These are phyloP conservation scores for Forbesichthys agassizii DNA, from an alignment of 2,113 vertebrate species.

Conservation along the genomic window DNA sequence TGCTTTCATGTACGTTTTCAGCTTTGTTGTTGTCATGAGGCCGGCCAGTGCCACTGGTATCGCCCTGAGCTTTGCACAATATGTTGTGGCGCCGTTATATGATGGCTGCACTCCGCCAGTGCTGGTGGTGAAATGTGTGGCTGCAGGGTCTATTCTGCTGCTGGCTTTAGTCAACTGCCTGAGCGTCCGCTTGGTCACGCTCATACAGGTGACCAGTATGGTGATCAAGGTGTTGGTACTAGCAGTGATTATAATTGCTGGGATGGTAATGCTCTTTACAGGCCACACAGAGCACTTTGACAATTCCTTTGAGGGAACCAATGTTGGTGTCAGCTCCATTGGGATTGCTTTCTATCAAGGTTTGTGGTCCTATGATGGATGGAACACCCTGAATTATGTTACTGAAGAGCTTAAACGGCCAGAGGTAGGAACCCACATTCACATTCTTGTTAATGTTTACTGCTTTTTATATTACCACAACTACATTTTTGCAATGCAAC, in stretches of 20 bases:
- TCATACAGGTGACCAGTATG: conserved; percentile 75
- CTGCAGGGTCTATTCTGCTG: conserved; percentile 76
- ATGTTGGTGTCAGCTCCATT: conserved; percentile 55
- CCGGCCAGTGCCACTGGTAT: conserved; percentile 77
- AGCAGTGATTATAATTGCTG: conserved; percentile 72
- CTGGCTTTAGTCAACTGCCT: conserved; percentile 78
- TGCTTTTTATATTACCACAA: too few relatives aligned
- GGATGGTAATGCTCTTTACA: conserved; percentile 71
- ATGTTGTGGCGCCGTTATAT: conserved; percentile 78
- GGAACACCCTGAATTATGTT: conserved; percentile 83
- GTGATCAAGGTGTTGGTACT: conserved; percentile 76
- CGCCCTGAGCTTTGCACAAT: conserved; percentile 81
- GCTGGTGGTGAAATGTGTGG: conserved; percentile 64
- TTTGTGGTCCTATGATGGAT: conserved; percentile 85
- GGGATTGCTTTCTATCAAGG: conserved; percentile 84
- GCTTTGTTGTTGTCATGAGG: conserved; percentile 76
- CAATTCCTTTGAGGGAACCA: conserved; percentile 76
- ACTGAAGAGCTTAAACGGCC: conserved; percentile 83
- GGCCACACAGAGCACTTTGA: conserved; percentile 72
- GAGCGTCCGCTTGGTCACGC: conserved; percentile 73
- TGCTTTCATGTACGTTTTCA: conserved; percentile 81
- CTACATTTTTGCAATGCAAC: too few relatives aligned
- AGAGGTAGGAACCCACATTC: conserved; percentile 65
- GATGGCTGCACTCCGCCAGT: conserved; percentile 69
- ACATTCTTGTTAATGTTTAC: not conserved